Base-by-base conservation (phyloP, 2,888 invertebrate species). In the Plutella xylostella region DNA sequence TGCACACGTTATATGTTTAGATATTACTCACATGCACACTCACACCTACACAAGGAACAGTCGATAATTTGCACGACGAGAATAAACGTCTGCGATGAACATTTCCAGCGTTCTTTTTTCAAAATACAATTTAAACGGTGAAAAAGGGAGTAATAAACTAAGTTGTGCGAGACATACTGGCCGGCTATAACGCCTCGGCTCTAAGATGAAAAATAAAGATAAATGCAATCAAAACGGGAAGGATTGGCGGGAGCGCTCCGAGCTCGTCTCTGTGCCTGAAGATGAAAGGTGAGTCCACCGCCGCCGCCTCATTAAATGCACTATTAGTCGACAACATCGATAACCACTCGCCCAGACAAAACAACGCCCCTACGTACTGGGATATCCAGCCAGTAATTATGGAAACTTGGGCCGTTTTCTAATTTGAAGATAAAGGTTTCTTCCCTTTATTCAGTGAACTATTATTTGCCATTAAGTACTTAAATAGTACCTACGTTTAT, bases 271-370 rank as follows among this genome's bases (percentile, higher is more conserved):
- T 17, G 79, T 79, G 64, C 78, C 80, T 76, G 83, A 82, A 58
- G 76, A 78, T 79, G 80, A 82, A 78, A 78, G 82, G 83, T 82
- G 73, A 83, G 78, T 68, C 65, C 60, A 58, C 53, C 57, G 61
- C 57, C 64, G n/a, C n/a, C n/a, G n/a, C n/a, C 75, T 82, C 77
- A 76, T 79, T 82, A 79, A 71, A 65, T 57, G 55, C 63, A 73
- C 72, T 73, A 72, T 69, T 72, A 72, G 64, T 58, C 63, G 64
- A 68, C 71, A 66, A 72, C 28, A n/a, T 28, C 28, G 28, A 28
- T n/a, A 12, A 4, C 55, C 67, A 60, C 60, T 54, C 53, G 56
- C 51, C 56, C 53, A 62, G 73, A 72, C 64, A 72, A 74, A 72
- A 70, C 68, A 65, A 67, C 60, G 4, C 12, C n/a, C n/a, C n/a